These are phyloP conservation scores for Tortricodes alternella DNA, from an alignment of 2,888 invertebrate genomes.

Conservation along the genomic window DNA sequence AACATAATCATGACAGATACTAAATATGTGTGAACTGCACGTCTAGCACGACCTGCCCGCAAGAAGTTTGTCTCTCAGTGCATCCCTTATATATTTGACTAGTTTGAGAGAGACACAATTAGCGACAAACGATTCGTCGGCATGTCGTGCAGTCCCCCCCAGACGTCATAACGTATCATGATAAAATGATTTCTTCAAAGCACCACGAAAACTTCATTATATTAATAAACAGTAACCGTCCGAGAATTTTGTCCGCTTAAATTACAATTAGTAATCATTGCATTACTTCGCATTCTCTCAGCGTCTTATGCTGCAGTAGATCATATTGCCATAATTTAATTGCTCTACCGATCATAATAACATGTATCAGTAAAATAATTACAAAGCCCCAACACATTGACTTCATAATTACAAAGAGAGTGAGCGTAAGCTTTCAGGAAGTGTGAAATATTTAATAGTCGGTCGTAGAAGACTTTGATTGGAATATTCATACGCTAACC, in stretches of 20 bases:
- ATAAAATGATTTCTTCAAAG: too few relatives aligned
- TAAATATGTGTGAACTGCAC: too few relatives aligned
- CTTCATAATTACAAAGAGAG: constrained; percentile 7
- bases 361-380: constrained; percentile 1
- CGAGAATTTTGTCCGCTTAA: background rate
- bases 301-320: background rate
- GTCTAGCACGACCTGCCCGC: too few relatives aligned
- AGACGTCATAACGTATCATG: too few relatives aligned
- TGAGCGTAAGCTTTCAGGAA: background rate
- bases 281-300: constrained; percentile 1
- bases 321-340: background rate
- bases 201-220: too few relatives aligned
- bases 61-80: too few relatives aligned
- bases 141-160: too few relatives aligned
- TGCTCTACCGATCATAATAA: background rate
- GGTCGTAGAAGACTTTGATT: constrained; percentile 4
- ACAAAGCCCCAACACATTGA: background rate
- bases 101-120: too few relatives aligned
- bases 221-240: too few relatives aligned
- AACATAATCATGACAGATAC: too few relatives aligned
- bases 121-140: too few relatives aligned
- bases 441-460: constrained; percentile 5
- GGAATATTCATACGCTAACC: constrained; percentile 4
- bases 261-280: background rate
- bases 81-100: too few relatives aligned